Evolutionary conservation across 2,797 vertebrate species (phyloP), one percentile per base, ranked within the genome.

Genomic region (Gobio occitaniae): DNA sequence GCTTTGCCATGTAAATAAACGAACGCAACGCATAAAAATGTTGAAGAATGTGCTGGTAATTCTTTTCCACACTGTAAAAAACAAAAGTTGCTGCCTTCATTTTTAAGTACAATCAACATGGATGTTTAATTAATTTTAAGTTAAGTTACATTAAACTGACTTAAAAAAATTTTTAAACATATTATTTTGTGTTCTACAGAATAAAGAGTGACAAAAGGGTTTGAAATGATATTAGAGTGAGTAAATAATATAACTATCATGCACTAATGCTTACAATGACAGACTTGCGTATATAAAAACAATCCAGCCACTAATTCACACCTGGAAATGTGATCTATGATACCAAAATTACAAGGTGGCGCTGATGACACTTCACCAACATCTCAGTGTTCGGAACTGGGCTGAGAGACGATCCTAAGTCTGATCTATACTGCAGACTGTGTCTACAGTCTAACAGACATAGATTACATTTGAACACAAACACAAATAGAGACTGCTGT

Each of bases 401-500:
- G 50, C 52, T 29, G 52, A 21, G 38, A 78, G 38, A 38, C 1
- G 10, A 12, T 21, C 50, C 5, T 10, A 63, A 78, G 44, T 38
- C 8, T 25, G 44, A 48, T 47, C 48, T 56, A 56, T 8, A 36
- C 17, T 56, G 61, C 72, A 25, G 21, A 54, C 54, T 50, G 25
- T 50, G 56, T 83, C 21, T 44, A 44, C 41, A 44, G 41, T 44
- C 8, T 65, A 50, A 50, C 17, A 59, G 59, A 52, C 52, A 56
- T 29, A 61, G 69, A 72, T 82, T 72, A 82, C 47, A 1, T 65
- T 29, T 25, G n/a, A 59, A 44, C 38, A 59, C 36, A 75, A 75
- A 83, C 81, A 52, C 59, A 65, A 83, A 83, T 16, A 75, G 36
- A 84, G 72, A 68, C 72, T 56, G 32, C 48, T 25, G 61, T 56